Percentiles rank a stretch among this genome's conserved stretches.
Conservation (phyloP, 1,140 invertebrate species). For the Cepaea nemoralis region DNA sequence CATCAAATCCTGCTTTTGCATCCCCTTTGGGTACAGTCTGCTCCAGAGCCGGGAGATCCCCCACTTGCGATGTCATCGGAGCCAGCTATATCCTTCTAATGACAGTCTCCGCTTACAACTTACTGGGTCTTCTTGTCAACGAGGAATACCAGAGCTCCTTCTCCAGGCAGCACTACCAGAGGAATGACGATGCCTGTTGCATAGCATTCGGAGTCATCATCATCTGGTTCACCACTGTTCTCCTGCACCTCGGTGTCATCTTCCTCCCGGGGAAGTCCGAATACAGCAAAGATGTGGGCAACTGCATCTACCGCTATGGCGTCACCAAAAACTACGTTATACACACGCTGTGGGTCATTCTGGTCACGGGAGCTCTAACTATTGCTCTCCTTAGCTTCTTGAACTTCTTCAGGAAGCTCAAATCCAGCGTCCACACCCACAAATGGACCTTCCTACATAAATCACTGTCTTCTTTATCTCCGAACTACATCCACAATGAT, state of each 20-base stretch:
- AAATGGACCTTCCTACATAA: constrained; percentile 58
- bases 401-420: constrained; percentile 85
- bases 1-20: constrained; percentile 58
- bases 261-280: constrained; percentile 74
- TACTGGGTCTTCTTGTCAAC: constrained; percentile 92
- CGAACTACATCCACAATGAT: not conserved
- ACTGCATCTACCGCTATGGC: constrained; percentile 82
- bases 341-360: constrained; percentile 89
- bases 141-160: constrained; percentile 88
- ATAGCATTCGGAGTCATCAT: constrained; percentile 91
- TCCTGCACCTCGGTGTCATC: constrained; percentile 90
- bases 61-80: constrained; percentile 87
- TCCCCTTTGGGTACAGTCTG: constrained; percentile 78
- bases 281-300: constrained; percentile 76
- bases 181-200: constrained; percentile 76
- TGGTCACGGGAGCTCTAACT: constrained; percentile 87
- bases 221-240: constrained; percentile 89
- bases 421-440: constrained; percentile 48
- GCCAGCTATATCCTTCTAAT: constrained; percentile 89
- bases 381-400: constrained; percentile 86
- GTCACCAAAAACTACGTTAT: constrained; percentile 89
- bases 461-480: constrained; percentile 43
- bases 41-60: constrained; percentile 86
- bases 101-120: constrained; percentile 91
- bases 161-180: constrained; percentile 41